Percentiles rank a stretch among this genome's conserved stretches.
These are phyloP conservation scores for Nothobranchius kuhntae DNA, from an alignment of 2,113 vertebrate species.

Conservation along the genomic window DNA sequence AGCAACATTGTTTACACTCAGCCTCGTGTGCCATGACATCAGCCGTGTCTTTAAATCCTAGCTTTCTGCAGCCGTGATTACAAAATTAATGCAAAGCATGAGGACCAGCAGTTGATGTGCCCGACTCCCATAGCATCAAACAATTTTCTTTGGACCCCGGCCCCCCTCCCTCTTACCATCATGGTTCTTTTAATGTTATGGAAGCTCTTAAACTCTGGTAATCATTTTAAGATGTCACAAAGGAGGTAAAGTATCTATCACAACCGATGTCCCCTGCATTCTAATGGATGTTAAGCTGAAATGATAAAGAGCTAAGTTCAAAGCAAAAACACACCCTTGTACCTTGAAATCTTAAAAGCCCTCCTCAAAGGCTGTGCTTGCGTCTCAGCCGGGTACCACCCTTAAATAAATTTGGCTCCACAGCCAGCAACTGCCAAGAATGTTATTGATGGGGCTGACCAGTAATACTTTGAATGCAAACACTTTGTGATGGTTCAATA, in stretches of 20 bases:
- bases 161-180: background rate
- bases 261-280: constrained; percentile 52
- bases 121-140: constrained; percentile 54
- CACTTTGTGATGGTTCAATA: constrained; percentile 77
- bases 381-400: constrained; percentile 63
- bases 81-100: constrained; percentile 62
- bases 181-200: constrained; percentile 41
- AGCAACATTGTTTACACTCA: constrained; percentile 59
- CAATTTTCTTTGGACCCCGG: constrained; percentile 43
- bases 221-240: constrained; percentile 72
- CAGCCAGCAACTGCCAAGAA: constrained; percentile 62
- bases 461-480: constrained; percentile 69
- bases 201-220: constrained; percentile 60
- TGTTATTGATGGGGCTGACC: constrained; percentile 71
- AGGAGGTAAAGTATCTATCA: constrained; percentile 51
- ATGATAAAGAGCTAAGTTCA: constrained; percentile 65
- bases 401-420: constrained; percentile 70
- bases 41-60: constrained; percentile 52
- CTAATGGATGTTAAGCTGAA: constrained; percentile 64
- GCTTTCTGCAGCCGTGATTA: constrained; percentile 49
- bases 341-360: constrained; percentile 65
- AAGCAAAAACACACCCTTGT: constrained; percentile 52
- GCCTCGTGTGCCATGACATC: constrained; percentile 56
- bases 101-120: constrained; percentile 42
- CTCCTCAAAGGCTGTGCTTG: constrained; percentile 50